A percentile compares a stretch with the other conserved stretches of the same genome.
These are phyloP conservation scores for Cinclus cinclus DNA, from an alignment of 2,113 vertebrate species.

Conservation along the genomic window DNA sequence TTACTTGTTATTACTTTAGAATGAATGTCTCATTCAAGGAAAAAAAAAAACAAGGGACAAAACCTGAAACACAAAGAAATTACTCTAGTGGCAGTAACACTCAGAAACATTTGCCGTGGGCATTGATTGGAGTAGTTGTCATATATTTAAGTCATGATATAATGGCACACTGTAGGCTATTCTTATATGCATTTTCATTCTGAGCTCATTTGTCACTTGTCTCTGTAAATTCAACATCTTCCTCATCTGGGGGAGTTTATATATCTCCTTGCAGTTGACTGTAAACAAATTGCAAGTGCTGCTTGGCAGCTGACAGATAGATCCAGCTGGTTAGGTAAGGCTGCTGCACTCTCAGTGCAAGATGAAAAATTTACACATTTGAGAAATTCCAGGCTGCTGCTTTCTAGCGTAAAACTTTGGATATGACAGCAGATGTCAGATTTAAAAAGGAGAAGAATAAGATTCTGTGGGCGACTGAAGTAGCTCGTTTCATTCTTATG, in stretches of 20 bases:
- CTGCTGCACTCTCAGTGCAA: constrained; percentile 1
- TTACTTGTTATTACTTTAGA: constrained; percentile 26
- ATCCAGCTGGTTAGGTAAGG: constrained; percentile 49
- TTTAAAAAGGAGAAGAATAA: neutral
- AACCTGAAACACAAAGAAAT: constrained; percentile 43
- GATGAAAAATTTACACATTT: constrained; percentile 16
- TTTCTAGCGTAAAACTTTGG: constrained; percentile 3
- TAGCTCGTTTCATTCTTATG: neutral
- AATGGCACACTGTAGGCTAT: constrained; percentile 77
- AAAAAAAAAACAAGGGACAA: neutral
- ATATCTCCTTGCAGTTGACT: constrained; percentile 70
- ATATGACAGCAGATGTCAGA: constrained; percentile 10
- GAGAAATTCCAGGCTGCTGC: constrained; percentile 10
- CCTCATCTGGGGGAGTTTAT: constrained; percentile 72
- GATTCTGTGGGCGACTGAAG: neutral
- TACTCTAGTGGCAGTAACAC: constrained; percentile 39
- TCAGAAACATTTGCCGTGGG: constrained; percentile 69
- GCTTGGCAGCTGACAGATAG: constrained; percentile 64
- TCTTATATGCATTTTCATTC: constrained; percentile 67
- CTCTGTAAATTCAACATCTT: constrained; percentile 73
- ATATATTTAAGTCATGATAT: constrained; percentile 79
- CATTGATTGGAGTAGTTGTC: constrained; percentile 68
- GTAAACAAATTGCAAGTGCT: constrained; percentile 76
- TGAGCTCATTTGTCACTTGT: constrained; percentile 75
- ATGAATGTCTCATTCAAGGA: neutral